Evolutionary conservation across 2,888 invertebrate species (phyloP), one percentile per base, ranked within the genome.

Genomic region (Meteorus cinctellus): DNA sequence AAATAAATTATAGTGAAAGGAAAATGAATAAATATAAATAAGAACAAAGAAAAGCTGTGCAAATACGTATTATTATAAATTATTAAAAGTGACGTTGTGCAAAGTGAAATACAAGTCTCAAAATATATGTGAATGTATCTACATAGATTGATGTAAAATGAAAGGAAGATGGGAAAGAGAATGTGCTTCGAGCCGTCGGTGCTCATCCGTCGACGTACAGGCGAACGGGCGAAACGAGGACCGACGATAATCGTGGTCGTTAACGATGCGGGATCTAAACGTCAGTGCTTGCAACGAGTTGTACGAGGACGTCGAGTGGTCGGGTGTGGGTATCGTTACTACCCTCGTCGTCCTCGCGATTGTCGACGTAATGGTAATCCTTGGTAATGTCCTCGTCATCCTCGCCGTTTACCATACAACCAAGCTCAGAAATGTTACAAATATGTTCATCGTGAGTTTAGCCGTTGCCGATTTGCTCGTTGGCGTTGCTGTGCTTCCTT

Each of bases 381-480:
- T 95, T 76, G 98, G 95, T 74, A 98, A 98, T 92, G 95, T 96
- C 88, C 92, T 98, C 82, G 98, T 98, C 84, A 97, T 98, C 86
- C 94, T 96, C 72, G 97, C 98, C 75, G 98, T 98, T 76, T 95
- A 96, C 89, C 95, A 96, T 90, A 96, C 96, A 14, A 95, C 95
- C 79, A 98, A 98, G 90, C 92, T 99, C 82, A 93, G 98, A 82
- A 97, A 97, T 82, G 98, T 98, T 83, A 98, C 98, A 79, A 98
- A 99, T 90, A 93, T 97, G 87, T 98, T 99, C 92, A 98, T 99
- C 89, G 97, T 98, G 79, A 98, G 98, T 66, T 92, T 99, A 86
- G 98, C 98, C 0, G 96, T 97, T 27, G 98, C 98, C 65, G 99
- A 99, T 91, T 92, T 99, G 78, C 92, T 98, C 87, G 97, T 99